Conservation (phyloP, 1,140 invertebrate species). For the Trigoniulus corallinus region DNA sequence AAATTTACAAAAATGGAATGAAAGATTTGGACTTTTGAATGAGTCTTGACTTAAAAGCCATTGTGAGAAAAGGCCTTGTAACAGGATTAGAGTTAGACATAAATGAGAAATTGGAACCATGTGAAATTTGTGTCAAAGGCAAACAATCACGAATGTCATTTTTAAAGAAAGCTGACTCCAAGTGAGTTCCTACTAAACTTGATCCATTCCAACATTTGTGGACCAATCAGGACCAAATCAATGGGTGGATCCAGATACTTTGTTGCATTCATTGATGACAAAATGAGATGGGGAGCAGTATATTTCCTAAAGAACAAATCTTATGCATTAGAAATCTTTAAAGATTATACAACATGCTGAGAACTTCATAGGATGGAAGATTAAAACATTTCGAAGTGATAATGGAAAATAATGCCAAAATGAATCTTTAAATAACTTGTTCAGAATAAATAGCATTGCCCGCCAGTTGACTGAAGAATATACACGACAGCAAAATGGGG, state of each 20-base stretch:
- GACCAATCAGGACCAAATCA: conserved; percentile 25
- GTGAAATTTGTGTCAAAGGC: conserved; percentile 4
- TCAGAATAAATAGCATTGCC: conserved; percentile 12
- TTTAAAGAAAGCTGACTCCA: background rate
- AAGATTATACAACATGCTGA: conserved; percentile 22
- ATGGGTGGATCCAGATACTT: conserved; percentile 21
- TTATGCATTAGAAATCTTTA: conserved; percentile 20
- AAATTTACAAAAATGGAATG: conserved; percentile 3
- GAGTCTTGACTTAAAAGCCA: background rate
- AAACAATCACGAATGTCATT: conserved; percentile 4
- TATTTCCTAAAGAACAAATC: conserved; percentile 27
- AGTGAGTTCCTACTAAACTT: background rate
- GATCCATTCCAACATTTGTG: conserved; percentile 23
- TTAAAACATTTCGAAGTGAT: conserved; percentile 5
- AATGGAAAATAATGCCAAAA: conserved; percentile 9
- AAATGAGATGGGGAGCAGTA: conserved; percentile 20
- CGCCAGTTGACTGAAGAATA: conserved; percentile 21
- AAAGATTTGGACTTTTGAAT: conserved; percentile 6
- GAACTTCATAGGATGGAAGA: conserved; percentile 2
- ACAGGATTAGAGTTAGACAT: conserved; percentile 1
- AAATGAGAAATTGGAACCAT: background rate
- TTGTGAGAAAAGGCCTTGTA: background rate
- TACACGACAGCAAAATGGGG: conserved; percentile 31
- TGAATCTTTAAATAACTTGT: background rate
- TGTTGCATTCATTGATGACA: conserved; percentile 27